A percentile compares a stretch with the other conserved stretches of the same genome.
Evolutionary conservation across 2,888 invertebrate genomes (phyloP).

Genomic region (Polymixis flavicincta): DNA sequence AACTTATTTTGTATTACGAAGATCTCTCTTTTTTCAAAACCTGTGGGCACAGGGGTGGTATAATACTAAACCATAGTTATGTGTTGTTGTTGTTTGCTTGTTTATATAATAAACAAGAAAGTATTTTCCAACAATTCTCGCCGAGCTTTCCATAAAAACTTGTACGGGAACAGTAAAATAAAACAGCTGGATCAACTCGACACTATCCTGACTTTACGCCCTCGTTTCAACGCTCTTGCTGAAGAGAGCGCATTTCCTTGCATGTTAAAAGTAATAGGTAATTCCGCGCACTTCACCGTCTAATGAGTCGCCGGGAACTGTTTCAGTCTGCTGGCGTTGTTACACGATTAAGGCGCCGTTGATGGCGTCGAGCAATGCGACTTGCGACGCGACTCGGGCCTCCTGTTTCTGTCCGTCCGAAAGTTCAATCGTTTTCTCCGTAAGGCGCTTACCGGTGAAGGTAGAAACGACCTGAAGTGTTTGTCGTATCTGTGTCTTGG

Average conservation of each 20-base stretch:
- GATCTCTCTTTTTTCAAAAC: constrained; percentile 4
- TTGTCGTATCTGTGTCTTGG: constrained; percentile 14
- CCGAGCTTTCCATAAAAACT: constrained; percentile 25
- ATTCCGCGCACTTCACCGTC: constrained; percentile 56
- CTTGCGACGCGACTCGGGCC: background rate
- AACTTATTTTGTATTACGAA: too few relatives aligned
- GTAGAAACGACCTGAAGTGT: background rate
- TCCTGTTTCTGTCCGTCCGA: background rate
- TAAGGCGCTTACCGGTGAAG: background rate
- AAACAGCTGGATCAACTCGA: constrained; percentile 18
- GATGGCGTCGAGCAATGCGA: background rate
- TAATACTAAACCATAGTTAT: background rate
- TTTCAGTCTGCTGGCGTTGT: constrained; percentile 42
- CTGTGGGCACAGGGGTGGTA: background rate
- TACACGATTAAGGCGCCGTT: constrained; percentile 40
- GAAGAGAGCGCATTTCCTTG: constrained; percentile 49
- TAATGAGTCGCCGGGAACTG: constrained; percentile 54
- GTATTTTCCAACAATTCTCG: background rate
- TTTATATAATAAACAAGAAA: background rate
- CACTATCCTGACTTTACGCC: constrained; percentile 31
- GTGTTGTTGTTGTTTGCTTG: constrained; percentile 2
- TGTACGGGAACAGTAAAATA: constrained; percentile 22
- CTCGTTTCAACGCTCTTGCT: constrained; percentile 26
- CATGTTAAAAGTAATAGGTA: constrained; percentile 63
- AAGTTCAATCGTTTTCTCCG: background rate